phyloP scores from a whole-genome alignment of 2,888 invertebrate species.

The Acanthacorydalis orientalis region DNA sequence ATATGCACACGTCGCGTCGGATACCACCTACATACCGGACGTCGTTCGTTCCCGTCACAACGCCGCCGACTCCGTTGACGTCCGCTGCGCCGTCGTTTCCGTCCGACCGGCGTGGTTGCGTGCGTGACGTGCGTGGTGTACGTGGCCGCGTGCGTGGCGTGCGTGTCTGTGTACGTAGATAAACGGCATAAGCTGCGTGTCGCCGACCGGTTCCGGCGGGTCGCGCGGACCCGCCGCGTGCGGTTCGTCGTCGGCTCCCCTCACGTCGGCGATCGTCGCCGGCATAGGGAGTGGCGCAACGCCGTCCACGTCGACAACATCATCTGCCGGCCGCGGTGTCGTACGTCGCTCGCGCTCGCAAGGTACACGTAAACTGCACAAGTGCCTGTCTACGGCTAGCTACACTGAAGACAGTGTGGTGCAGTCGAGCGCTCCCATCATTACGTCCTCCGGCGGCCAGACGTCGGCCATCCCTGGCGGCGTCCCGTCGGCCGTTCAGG shows the following conservation, averaged over 20 bases:
- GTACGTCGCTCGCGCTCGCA: constrained; percentile 80
- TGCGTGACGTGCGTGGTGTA: neutral
- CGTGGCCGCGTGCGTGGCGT: constrained; percentile 1
- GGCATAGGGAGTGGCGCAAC: constrained; percentile 16
- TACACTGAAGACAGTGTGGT: constrained; percentile 44
- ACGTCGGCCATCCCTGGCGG: constrained; percentile 26
- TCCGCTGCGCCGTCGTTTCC: neutral
- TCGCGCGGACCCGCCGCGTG: constrained; percentile 9
- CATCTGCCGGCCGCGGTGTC: constrained; percentile 23
- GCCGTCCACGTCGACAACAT: constrained; percentile 11
- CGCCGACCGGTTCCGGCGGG: constrained; percentile 30
- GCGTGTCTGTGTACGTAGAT: constrained; percentile 30
- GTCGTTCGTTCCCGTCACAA: neutral
- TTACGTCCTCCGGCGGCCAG: constrained; percentile 20
- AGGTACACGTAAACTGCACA: constrained; percentile 88
- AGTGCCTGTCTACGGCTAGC: constrained; percentile 79
- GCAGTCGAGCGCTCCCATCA: constrained; percentile 29
- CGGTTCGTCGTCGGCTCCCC: constrained; percentile 7
- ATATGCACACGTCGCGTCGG: constrained; percentile 7
- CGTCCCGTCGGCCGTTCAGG: constrained; percentile 28
- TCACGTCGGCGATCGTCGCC: constrained; percentile 14
- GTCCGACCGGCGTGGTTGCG: neutral
- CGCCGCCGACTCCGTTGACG: neutral
- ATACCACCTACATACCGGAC: constrained; percentile 1
- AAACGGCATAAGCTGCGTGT: constrained; percentile 60